Evolutionary conservation across 2,888 invertebrate species (phyloP), one percentile per base, ranked within the genome.

Genomic region (Phragmatobia fuliginosa): DNA sequence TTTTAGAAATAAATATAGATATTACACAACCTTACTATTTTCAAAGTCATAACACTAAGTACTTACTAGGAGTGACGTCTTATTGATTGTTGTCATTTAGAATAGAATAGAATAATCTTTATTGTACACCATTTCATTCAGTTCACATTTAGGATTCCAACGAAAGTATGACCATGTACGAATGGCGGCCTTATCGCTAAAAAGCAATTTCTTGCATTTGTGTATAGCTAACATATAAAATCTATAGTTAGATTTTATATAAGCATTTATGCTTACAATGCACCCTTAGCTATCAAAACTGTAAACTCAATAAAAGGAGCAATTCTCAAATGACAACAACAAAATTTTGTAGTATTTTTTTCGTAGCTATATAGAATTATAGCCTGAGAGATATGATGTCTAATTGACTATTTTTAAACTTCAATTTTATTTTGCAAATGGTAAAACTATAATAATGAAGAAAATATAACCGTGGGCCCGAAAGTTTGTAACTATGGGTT

Each of bases 11-110:
- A 7, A 41, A 49, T 58, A 8, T 32, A 41, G 78, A 76, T 68
- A 78, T 78, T 78, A 81, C 73, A 80, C 69, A 78, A 80, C 77
- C 82, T 79, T 73, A 79, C 79, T 73, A 18, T 68, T 62, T 58
- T 21, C 52, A 31, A 31, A 49, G 32, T 49, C 10, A 18, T 18
- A 32, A 45, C 31, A 18, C 31, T 10, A 41, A 18, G 5, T 28
- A 25, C 28, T 6, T 28, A 25, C 28, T 6, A 28, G 21, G 41
- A 21, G 31, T 21, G 41, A 8, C 14, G 25, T 56, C 28, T 28
- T 56, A 25, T 25, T 28, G 14, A 4, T 25, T 56, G 11, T 11
- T 52, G 28, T 56, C 28, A 56, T 56, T 56, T 28, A 28, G n/a
- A n/a, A n/a, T n/a, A n/a, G n/a, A n/a, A n/a, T n/a, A n/a, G n/a